Base-by-base conservation (phyloP, 2,113 vertebrate genomes). In the Labrus mixtus region DNA sequence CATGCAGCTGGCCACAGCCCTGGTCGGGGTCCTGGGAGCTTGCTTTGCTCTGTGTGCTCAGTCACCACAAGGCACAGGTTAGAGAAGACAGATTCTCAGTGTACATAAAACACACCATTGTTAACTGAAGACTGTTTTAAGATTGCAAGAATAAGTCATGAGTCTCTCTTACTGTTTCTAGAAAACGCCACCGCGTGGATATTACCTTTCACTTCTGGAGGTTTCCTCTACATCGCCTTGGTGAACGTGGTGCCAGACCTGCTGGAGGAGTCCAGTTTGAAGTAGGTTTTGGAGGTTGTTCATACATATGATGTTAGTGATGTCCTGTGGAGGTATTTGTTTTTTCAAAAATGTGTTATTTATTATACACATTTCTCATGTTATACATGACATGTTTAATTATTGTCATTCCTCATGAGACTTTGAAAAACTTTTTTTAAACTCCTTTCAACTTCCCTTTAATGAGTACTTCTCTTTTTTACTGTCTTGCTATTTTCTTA, bases 161-260 rank as follows among this genome's bases (percentile, higher is more conserved):
- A 54, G 6, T 81, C 13, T 65, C 68, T 67, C 36, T 2, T 57
- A 1, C 19, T 33, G 8, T 62, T 63, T 78, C 4, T 93, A 96
- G 90, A 96, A 95, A 95, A 95, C 0, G 90, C 97, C 61, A 96
- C 93, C n/a, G 94, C 94, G 50, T 99, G 98, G 98, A 97, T 97
- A 77, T 93, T 99, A 37, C 97, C 98, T 61, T 99, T 99, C 91
- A 97, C 97, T 33, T 97, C 97, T 1, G 98, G 98, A 39, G 96
- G 98, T 36, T 99, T 99, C 77, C 95, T 99, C 55, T 98, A 99
- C 85, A 98, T 99, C 2, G 97, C 98, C 59, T 92, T 99, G 95
- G 97, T 99, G 81, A 98, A 95, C 8, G 97, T 99, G 69, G 94
- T 99, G 76, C 98, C 98, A 8, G 98, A 99, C 90, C 96, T 99